Conservation (phyloP, 2,888 invertebrate species). For the Drosophila eohydei region DNA sequence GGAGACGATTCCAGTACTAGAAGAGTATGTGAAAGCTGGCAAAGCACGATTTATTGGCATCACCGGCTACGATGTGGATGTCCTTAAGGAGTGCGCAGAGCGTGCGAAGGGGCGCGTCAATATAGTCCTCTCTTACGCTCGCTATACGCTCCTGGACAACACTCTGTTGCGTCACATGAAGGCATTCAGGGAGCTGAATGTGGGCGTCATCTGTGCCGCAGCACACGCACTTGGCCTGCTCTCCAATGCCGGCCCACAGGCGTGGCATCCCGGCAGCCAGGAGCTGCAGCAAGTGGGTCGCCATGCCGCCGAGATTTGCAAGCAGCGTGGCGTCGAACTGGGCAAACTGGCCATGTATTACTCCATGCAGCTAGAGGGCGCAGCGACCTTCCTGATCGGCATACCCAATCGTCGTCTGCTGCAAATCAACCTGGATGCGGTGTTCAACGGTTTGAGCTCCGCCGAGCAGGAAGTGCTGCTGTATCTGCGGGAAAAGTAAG, state of each 20-base stretch:
- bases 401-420: constrained; percentile 89
- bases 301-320: constrained; percentile 89
- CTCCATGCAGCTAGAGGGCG: constrained; percentile 87
- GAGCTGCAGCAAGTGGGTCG: constrained; percentile 80
- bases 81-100: constrained; percentile 90
- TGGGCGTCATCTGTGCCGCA: constrained; percentile 94
- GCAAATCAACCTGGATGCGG: constrained; percentile 88
- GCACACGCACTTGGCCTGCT: constrained; percentile 93
- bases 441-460: constrained; percentile 88
- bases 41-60: constrained; percentile 93
- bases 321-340: constrained; percentile 88
- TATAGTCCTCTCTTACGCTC: constrained; percentile 89
- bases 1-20: constrained; percentile 94
- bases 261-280: constrained; percentile 92
- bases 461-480: constrained; percentile 88
- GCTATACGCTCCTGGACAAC: constrained; percentile 92
- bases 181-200: constrained; percentile 86
- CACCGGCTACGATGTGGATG: constrained; percentile 92
- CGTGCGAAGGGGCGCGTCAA: constrained; percentile 85
- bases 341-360: constrained; percentile 85
- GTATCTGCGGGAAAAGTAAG: constrained; percentile 85
- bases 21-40: constrained; percentile 89
- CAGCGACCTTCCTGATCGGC: constrained; percentile 91
- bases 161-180: constrained; percentile 90
- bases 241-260: constrained; percentile 89